Percentiles rank a stretch among this genome's conserved stretches.
phyloP scores from a whole-genome alignment of 1,140 invertebrate species.

The Aphelinus atriplicis region DNA sequence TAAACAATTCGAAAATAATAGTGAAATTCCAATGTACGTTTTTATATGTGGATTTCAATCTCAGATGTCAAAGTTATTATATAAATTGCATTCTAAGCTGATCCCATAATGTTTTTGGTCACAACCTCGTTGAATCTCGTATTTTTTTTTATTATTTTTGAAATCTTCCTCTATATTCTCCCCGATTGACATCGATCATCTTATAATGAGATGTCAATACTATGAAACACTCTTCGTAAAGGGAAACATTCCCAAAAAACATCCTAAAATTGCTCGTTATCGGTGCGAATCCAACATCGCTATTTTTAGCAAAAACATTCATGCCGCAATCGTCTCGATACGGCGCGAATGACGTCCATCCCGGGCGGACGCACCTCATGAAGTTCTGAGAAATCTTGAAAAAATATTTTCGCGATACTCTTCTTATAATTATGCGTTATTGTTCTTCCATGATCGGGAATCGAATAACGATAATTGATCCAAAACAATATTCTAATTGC shows the following conservation, averaged over 20 bases:
- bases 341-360: slow-evolving; percentile 43
- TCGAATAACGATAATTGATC: slow-evolving; percentile 1
- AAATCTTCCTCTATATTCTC: no score
- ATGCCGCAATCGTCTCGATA: slow-evolving; percentile 3
- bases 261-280: slow-evolving; percentile 31
- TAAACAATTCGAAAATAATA: no score
- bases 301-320: slow-evolving; percentile 5
- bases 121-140: slow-evolving; percentile 56
- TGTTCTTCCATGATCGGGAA: neutral
- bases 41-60: no score
- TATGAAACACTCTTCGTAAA: slow-evolving; percentile 17
- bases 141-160: neutral
- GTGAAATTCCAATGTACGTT: no score
- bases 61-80: slow-evolving; percentile 31
- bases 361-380: slow-evolving; percentile 49
- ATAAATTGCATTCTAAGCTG: slow-evolving; percentile 61
- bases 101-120: slow-evolving; percentile 62
- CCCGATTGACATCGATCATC: no score
- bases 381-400: slow-evolving; percentile 29
- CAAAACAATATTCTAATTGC: slow-evolving; percentile 10
- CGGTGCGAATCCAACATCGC: neutral
- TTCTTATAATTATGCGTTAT: neutral
- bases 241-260: slow-evolving; percentile 21
- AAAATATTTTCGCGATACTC: neutral
- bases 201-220: neutral